These are phyloP conservation scores for Pteropus alecto DNA, from an alignment of 2,113 vertebrate species.

Conservation along the genomic window DNA sequence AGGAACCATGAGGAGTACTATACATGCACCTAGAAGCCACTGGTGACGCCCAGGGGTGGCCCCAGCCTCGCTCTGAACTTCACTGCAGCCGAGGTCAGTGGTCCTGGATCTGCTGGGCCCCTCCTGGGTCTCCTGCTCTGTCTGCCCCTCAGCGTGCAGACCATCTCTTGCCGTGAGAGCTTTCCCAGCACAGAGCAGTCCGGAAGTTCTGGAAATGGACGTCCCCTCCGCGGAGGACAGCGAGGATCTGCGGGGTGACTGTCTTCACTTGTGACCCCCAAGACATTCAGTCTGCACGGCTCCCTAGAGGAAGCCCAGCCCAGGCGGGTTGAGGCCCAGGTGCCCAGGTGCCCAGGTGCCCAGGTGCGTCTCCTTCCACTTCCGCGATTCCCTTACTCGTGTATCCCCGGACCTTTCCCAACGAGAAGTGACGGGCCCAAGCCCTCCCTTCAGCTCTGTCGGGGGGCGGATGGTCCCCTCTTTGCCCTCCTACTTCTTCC, in stretches of 20 bases:
- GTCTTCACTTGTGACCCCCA: background rate
- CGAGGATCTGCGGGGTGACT: background rate
- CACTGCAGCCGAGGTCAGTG: accelerated
- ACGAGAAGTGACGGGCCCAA: accelerated
- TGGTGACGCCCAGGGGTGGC: accelerated
- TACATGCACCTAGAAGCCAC: accelerated
- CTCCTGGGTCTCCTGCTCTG: background rate
- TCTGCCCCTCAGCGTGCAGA: background rate
- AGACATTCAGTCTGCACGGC: too few relatives aligned
- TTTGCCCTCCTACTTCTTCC: too few relatives aligned
- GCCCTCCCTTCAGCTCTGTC: background rate
- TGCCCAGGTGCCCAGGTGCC: too few relatives aligned
- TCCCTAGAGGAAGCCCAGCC: background rate
- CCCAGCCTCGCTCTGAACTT: too few relatives aligned
- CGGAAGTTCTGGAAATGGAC: background rate
- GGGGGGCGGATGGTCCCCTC: too few relatives aligned
- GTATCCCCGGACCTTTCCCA: background rate
- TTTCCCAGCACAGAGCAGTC: background rate
- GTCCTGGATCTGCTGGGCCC: accelerated
- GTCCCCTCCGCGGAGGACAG: background rate
- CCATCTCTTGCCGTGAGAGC: background rate
- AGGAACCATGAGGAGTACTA: accelerated
- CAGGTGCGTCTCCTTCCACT: background rate
- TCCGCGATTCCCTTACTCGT: background rate
- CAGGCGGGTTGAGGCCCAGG: too few relatives aligned